Evolutionary conservation across 1,140 invertebrate genomes (phyloP), one percentile per base, ranked within the genome.

Genomic region (Ptiloglossa arizonensis): DNA sequence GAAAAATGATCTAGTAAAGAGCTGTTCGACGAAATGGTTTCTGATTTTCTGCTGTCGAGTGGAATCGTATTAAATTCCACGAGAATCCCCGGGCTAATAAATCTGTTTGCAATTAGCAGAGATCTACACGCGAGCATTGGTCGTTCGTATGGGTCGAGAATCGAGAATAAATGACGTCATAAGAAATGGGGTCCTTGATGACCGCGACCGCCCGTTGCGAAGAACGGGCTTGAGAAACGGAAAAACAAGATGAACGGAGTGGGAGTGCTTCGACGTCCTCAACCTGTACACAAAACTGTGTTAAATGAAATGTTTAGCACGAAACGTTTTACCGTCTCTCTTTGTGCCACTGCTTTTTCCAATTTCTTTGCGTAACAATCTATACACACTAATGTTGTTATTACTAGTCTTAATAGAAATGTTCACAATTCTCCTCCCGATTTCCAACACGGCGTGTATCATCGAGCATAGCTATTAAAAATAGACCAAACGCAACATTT

Each of bases 61-160:
- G 56, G 78, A 62, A 83, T 73, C 70, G 77, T 67, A 86, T 87
- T 87, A 87, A 84, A 87, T 84, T 83, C 74, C 67, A 67, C 64
- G 71, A 81, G 79, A 84, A 84, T 82, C 66, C 81, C 62, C 59
- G 64, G 82, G 85, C 77, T 87, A 89, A 92, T 92, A 92, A 92
- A 92, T 92, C 91, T 91, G 84, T 90, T 91, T 91, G 91, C 89
- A 92, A 92, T 92, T 92, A 92, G 90, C 86, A 75, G 66, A 72
- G 69, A 85, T 82, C 86, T 87, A 88, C 90, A 91, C 90, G 91
- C 90, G 91, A 91, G 84, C 82, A 73, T 84, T 71, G 79, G 72
- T 83, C 32, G 64, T 3, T 48, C 29, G 64, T 50, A 19, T 6
- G 50, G 38, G 41, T 35, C 32, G 69, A 73, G 50, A 41, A 69